Evolutionary conservation across 2,888 invertebrate genomes (phyloP).

Genomic region (Tipula helvola): DNA sequence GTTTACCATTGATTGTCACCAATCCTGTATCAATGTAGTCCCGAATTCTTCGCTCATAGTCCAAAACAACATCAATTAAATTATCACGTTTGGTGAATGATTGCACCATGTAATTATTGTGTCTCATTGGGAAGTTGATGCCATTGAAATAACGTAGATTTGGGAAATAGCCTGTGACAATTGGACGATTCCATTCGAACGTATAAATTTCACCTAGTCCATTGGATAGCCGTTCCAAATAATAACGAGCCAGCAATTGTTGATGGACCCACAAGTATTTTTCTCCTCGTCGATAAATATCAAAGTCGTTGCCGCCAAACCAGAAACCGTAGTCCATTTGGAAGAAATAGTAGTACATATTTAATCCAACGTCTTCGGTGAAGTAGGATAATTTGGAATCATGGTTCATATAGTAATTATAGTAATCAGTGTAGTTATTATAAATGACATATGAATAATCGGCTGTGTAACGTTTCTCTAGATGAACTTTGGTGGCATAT

Average conservation of each 20-base stretch:
- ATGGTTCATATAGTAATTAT: constrained; percentile 38
- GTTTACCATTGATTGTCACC: constrained; percentile 24
- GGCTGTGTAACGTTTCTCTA: constrained; percentile 36
- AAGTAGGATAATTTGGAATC: constrained; percentile 53
- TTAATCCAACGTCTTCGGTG: constrained; percentile 58
- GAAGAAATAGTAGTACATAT: constrained; percentile 49
- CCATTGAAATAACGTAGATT: constrained; percentile 52
- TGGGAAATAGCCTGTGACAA: constrained; percentile 49
- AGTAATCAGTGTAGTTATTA: constrained; percentile 53
- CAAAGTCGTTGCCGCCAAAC: constrained; percentile 43
- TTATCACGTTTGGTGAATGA: constrained; percentile 21
- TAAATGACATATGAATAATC: constrained; percentile 47
- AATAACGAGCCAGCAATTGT: constrained; percentile 58
- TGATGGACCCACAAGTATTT: constrained; percentile 51
- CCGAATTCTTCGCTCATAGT: constrained; percentile 34
- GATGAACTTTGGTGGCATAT: constrained; percentile 50
- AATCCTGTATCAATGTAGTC: constrained; percentile 40
- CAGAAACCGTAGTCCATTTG: constrained; percentile 51
- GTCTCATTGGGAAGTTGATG: constrained; percentile 49
- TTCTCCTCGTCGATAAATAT: constrained; percentile 46
- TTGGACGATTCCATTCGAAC: constrained; percentile 39
- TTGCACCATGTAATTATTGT: constrained; percentile 39
- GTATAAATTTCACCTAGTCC: constrained; percentile 52
- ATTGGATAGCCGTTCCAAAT: constrained; percentile 60
- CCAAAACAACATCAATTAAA: constrained; percentile 16